Conservation (phyloP, 2,888 invertebrate genomes). For the Morpho achilles region DNA sequence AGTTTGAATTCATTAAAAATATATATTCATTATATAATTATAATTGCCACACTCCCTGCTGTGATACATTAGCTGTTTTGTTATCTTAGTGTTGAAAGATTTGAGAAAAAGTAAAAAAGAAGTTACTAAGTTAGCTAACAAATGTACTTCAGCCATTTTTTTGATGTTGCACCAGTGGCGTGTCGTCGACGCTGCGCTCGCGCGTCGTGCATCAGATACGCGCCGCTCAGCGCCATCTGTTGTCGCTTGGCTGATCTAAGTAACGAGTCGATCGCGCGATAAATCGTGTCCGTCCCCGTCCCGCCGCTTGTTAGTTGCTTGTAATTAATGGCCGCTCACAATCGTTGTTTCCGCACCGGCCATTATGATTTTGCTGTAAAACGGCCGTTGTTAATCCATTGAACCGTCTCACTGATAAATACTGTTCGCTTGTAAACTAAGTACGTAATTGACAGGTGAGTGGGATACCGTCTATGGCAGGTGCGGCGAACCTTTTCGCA, state of each 20-base stretch:
- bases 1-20: no score
- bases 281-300: slow-evolving; percentile 59
- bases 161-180: no score
- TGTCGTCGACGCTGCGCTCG: slow-evolving; percentile 24
- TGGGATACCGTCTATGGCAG: slow-evolving; percentile 25
- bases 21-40: no score
- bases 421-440: slow-evolving; percentile 31
- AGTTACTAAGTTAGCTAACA: no score
- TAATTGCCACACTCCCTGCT: no score
- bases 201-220: slow-evolving; percentile 67
- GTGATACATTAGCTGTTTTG: no score
- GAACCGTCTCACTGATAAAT: slow-evolving; percentile 31
- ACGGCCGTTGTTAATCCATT: slow-evolving; percentile 35
- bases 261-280: slow-evolving; percentile 66
- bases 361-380: slow-evolving; percentile 53
- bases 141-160: no score
- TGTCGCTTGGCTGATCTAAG: slow-evolving; percentile 67
- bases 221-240: slow-evolving; percentile 60
- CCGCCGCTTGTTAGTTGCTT: slow-evolving; percentile 59
- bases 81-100: no score
- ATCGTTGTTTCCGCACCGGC: slow-evolving; percentile 45
- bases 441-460: slow-evolving; percentile 35
- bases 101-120: no score
- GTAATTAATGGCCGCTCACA: slow-evolving; percentile 66
- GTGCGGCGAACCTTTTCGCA: no score